Percentiles rank a stretch among this genome's conserved stretches.
Conservation (phyloP, 2,888 invertebrate species). For the Koerneria pararmatus region DNA sequence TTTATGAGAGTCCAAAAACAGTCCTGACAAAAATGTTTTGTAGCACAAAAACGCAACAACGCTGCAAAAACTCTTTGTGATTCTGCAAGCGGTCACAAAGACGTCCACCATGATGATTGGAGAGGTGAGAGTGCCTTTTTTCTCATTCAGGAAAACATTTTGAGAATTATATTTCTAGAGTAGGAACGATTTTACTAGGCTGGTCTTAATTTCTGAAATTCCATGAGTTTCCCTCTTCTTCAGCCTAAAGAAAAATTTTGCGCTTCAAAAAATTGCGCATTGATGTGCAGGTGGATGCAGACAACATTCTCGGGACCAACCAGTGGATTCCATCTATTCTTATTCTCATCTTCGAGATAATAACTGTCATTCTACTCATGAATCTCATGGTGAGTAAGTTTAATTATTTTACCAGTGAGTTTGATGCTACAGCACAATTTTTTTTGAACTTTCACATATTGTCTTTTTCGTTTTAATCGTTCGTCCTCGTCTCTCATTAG, state of each 20-base stretch:
- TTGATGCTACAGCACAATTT: too few species aligned
- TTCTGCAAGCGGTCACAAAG: slow-evolving; percentile 56
- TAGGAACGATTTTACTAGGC: too few species aligned
- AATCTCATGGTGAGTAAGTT: slow-evolving; percentile 52
- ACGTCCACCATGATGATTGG: slow-evolving; percentile 59
- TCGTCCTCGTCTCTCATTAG: too few species aligned
- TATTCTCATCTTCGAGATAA: slow-evolving; percentile 55
- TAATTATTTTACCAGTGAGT: too few species aligned
- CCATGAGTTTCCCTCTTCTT: neutral
- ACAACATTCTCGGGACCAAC: slow-evolving; percentile 31
- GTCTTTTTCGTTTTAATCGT: too few species aligned
- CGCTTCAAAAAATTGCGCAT: neutral
- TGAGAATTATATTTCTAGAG: too few species aligned
- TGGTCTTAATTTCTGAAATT: too few species aligned
- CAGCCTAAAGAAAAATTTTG: slow-evolving; percentile 26
- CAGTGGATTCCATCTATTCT: slow-evolving; percentile 55
- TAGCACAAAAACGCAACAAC: slow-evolving; percentile 36
- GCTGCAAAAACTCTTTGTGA: slow-evolving; percentile 34
- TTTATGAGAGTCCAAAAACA: neutral
- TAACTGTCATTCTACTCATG: slow-evolving; percentile 57
- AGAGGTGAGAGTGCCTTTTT: slow-evolving; percentile 41
- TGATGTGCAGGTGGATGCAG: slow-evolving; percentile 24
- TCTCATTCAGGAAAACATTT: too few species aligned
- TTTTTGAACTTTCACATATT: too few species aligned
- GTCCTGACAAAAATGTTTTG: slow-evolving; percentile 4